These are phyloP conservation scores for Tetragonisca angustula DNA, from an alignment of 2,888 invertebrate genomes.

Conservation along the genomic window DNA sequence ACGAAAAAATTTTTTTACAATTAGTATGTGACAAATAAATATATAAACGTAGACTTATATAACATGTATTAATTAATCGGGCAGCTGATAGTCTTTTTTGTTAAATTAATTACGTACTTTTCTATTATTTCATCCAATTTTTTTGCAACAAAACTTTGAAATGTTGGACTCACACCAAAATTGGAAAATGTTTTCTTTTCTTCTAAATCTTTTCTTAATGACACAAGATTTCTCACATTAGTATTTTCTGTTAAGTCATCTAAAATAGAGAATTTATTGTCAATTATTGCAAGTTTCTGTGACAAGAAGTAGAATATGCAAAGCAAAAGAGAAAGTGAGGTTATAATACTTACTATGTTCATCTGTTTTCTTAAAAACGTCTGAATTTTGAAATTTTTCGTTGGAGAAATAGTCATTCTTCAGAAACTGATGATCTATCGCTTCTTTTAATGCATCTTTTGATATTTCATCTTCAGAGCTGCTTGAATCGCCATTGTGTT, in stretches of 20 bases:
- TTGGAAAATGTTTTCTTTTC: slow-evolving; percentile 65
- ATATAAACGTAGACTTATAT: background rate
- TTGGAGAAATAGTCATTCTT: slow-evolving; percentile 48
- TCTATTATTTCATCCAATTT: slow-evolving; percentile 75
- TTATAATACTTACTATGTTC: slow-evolving; percentile 42
- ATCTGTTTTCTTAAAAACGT: background rate
- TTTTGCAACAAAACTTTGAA: slow-evolving; percentile 75
- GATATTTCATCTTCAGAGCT: slow-evolving; percentile 77
- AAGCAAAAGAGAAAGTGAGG: slow-evolving; percentile 11
- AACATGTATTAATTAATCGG: background rate
- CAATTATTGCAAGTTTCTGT: background rate
- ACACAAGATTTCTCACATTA: slow-evolving; percentile 31
- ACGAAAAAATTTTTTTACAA: slow-evolving; percentile 30
- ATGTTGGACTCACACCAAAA: slow-evolving; percentile 73
- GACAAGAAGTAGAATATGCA: background rate
- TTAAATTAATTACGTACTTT: slow-evolving; percentile 60
- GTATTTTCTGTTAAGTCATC: background rate
- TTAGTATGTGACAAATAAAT: background rate
- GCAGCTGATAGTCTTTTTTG: background rate
- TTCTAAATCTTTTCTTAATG: slow-evolving; percentile 51
- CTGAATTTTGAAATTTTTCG: background rate
- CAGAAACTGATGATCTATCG: slow-evolving; percentile 74
- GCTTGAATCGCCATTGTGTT: slow-evolving; percentile 51
- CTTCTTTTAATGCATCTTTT: slow-evolving; percentile 73
- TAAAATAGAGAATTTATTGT: background rate